Percentiles rank a stretch among this genome's conserved stretches.
Evolutionary conservation across 2,888 invertebrate genomes (phyloP).

Genomic region (Prosopocoilus inquinatus): DNA sequence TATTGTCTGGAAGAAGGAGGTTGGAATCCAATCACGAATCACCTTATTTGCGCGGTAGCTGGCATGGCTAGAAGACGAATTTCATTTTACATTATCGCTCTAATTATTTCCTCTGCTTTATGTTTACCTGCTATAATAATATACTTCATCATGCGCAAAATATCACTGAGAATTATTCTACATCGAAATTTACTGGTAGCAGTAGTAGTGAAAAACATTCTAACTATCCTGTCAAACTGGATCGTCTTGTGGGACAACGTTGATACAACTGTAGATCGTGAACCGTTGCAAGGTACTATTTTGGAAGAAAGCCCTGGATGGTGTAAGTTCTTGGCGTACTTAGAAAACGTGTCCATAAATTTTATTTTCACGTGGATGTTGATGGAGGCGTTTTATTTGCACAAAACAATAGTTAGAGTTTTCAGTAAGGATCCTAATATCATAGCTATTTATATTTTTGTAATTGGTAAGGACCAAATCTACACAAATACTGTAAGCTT

Average conservation of each 20-base stretch:
- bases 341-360: slow-evolving; percentile 57
- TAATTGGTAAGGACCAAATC: slow-evolving; percentile 46
- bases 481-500: not conserved
- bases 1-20: slow-evolving; percentile 54
- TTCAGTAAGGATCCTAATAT: slow-evolving; percentile 59
- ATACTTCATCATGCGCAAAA: slow-evolving; percentile 55
- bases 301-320: slow-evolving; percentile 54
- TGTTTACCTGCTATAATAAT: slow-evolving; percentile 60
- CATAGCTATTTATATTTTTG: slow-evolving; percentile 50
- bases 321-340: slow-evolving; percentile 57
- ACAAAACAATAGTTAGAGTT: slow-evolving; percentile 64
- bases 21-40: slow-evolving; percentile 62
- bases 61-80: slow-evolving; percentile 55
- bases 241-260: slow-evolving; percentile 57
- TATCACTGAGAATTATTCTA: slow-evolving; percentile 50
- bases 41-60: slow-evolving; percentile 57
- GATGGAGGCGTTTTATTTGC: slow-evolving; percentile 63
- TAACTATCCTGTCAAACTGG: slow-evolving; percentile 59
- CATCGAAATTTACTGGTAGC: slow-evolving; percentile 62
- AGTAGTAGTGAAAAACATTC: slow-evolving; percentile 57
- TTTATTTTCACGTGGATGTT: slow-evolving; percentile 69
- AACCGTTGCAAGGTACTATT: slow-evolving; percentile 28
- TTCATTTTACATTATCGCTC: slow-evolving; percentile 56
- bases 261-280: no score
- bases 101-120: slow-evolving; percentile 54